Evolutionary conservation across 1,140 invertebrate genomes (phyloP), one percentile per base, ranked within the genome.

Genomic region (Eulimnadia texana): DNA sequence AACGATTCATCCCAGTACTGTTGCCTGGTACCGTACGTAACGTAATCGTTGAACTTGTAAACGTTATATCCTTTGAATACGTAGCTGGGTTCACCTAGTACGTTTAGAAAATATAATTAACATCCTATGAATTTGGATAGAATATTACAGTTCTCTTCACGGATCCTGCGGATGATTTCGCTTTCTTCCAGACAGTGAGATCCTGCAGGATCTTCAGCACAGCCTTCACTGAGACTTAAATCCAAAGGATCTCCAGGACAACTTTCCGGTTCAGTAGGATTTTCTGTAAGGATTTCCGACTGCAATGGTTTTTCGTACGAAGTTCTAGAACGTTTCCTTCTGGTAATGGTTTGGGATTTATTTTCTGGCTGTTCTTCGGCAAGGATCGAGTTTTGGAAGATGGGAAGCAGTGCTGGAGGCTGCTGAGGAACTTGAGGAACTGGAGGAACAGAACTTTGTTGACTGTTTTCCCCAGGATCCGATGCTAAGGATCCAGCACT

Each of bases 1-100:
- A 85, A 85, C 1, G 83, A 81, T 71, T 91, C 88, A 69, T 92
- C 88, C 88, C 89, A 93, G 72, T 91, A 93, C 70, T 93, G 88
- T 63, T 88, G 88, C 42, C 89, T 74, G 33, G 88, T 73, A 0
- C 88, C 88, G 67, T 86, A 67, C 29, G 64, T 65, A 23, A 19
- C 28, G 33, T 60, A 63, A 19, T 20, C 23, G 24, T 50, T 50
- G 33, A 61, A 60, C 3, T 50, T 29, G 19, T 27, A 42, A n/a
- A 60, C 54, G 3, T 16, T n/a, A 13, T 60, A 25, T 23, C 57
- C 61, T 19, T 42, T 58, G 33, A 42, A 63, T 13, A 20, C 33
- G 2, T 13, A 27, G n/a, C 20, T 23, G 10, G 51, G 28, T 25
- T 58, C 55, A 9, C 33, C 33, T 42, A 42, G n/a, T n/a, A n/a